These are phyloP conservation scores for Moxostoma hubbsi DNA, from an alignment of 2,797 vertebrate genomes.

Conservation along the genomic window DNA sequence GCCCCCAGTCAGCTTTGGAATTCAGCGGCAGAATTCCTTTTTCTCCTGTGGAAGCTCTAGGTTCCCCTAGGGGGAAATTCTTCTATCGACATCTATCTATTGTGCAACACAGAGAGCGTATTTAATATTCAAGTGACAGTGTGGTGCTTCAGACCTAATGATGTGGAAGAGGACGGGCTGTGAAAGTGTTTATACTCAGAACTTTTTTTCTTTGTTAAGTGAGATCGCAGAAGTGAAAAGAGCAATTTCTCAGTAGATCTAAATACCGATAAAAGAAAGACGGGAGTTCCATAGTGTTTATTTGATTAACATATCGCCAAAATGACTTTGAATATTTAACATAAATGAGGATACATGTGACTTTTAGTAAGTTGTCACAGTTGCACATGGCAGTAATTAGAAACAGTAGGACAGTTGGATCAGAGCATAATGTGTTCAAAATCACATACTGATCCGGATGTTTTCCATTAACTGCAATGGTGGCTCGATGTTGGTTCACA, in stretches of 20 bases:
- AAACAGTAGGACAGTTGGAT: not conserved
- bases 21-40: constrained; percentile 34
- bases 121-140: constrained; percentile 58
- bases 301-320: not conserved
- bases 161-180: constrained; percentile 35
- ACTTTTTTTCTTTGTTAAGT: constrained; percentile 31
- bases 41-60: constrained; percentile 20
- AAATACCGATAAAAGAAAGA: constrained; percentile 22
- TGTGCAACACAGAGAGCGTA: constrained; percentile 39
- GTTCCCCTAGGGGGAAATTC: not conserved
- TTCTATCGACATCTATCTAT: constrained; percentile 28
- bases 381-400: not conserved
- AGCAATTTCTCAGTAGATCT: constrained; percentile 29
- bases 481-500: constrained; percentile 79
- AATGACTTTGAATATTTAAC: not conserved
- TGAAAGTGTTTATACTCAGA: constrained; percentile 40
- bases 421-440: constrained; percentile 21
- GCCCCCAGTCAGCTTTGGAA: not conserved
- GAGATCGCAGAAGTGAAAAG: constrained; percentile 54
- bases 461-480: constrained; percentile 82
- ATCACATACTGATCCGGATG: constrained; percentile 40
- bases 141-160: constrained; percentile 45
- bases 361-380: not conserved
- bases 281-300: not conserved
- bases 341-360: not conserved